Conservation (phyloP, 2,888 invertebrate genomes). For the Glyphotaelius pellucidus region DNA sequence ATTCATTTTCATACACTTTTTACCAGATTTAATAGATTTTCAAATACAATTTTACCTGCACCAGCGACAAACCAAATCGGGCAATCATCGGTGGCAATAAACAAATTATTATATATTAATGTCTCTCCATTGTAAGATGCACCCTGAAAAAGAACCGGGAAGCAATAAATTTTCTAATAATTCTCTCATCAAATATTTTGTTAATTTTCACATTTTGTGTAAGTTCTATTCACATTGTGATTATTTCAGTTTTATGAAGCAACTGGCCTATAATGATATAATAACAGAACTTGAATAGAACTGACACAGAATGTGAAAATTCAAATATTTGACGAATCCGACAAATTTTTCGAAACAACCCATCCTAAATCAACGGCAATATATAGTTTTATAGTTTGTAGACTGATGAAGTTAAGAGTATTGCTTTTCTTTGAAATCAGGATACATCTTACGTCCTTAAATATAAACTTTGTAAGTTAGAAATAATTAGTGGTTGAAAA, state of each 20-base stretch:
- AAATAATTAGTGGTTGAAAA: background rate
- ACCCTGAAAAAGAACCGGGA: background rate
- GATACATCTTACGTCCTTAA: background rate
- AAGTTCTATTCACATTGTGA: too few species aligned
- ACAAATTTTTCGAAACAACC: too few species aligned
- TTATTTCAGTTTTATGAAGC: too few species aligned
- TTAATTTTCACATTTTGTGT: too few species aligned
- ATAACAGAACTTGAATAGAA: too few species aligned
- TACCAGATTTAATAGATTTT: background rate
- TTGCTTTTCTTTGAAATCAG: background rate
- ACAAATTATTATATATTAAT: constrained; percentile 17
- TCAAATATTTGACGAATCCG: too few species aligned
- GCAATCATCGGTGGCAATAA: constrained; percentile 44
- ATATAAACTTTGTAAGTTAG: background rate
- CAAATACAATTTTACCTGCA: constrained; percentile 31
- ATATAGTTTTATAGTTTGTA: background rate
- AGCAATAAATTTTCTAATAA: background rate
- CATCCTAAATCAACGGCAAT: background rate
- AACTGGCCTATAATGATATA: too few species aligned
- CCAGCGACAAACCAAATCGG: constrained; percentile 34
- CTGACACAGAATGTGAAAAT: too few species aligned
- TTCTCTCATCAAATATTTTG: too few species aligned
- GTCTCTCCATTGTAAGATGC: background rate
- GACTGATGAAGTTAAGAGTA: background rate
- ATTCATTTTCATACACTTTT: background rate